Evolutionary conservation across 2,113 vertebrate species (phyloP).

Genomic region (Calidris pygmaea): DNA sequence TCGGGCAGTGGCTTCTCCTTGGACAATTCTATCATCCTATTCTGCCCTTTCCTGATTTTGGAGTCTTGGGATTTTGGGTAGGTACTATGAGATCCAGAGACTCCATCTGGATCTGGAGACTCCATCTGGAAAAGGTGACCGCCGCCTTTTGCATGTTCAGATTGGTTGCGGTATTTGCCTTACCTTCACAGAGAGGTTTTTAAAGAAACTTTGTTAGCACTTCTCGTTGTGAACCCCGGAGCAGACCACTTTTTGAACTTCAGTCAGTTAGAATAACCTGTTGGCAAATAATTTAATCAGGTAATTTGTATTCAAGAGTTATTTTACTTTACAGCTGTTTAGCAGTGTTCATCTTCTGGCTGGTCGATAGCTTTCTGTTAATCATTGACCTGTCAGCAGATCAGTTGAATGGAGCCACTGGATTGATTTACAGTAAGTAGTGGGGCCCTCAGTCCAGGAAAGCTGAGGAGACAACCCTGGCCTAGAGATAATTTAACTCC

Average conservation of each 20-base stretch:
- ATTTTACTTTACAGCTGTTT: background rate
- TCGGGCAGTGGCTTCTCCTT: too few relatives aligned
- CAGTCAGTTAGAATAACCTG: background rate
- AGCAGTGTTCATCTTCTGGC: background rate
- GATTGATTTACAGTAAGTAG: slow-evolving; percentile 22
- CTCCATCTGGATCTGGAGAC: background rate
- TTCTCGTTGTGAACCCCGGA: background rate
- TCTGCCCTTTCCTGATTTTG: background rate
- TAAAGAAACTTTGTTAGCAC: background rate
- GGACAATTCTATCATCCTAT: background rate
- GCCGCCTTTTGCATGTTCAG: background rate
- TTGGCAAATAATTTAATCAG: background rate
- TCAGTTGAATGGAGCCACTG: background rate
- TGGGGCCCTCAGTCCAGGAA: background rate
- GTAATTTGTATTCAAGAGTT: background rate
- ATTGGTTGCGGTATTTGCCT: background rate
- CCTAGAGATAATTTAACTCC: background rate
- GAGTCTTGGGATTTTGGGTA: background rate
- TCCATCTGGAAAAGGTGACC: background rate
- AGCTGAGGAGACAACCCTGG: background rate
- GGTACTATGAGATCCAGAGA: background rate
- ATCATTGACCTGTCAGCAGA: slow-evolving; percentile 36
- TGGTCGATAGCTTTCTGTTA: background rate
- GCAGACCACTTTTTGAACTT: background rate
- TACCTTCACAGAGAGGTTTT: background rate